Percentiles rank a stretch among this genome's conserved stretches.
These are phyloP conservation scores for Galeruca laticollis DNA, from an alignment of 2,888 invertebrate genomes.

Conservation along the genomic window DNA sequence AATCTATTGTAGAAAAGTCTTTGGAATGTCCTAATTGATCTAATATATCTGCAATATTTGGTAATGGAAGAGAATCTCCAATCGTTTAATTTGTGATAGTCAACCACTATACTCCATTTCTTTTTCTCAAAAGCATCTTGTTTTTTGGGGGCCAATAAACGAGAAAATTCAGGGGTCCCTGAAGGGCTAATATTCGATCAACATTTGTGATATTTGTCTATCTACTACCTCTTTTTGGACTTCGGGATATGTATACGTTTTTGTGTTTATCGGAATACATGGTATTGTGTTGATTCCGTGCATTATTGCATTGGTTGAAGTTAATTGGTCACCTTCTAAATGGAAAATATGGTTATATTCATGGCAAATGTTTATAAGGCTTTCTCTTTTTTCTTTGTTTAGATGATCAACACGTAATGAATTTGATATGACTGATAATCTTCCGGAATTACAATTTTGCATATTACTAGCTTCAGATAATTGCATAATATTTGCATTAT, in stretches of 20 bases:
- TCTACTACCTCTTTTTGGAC: not conserved
- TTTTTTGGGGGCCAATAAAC: constrained; percentile 53
- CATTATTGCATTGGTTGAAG: constrained; percentile 46
- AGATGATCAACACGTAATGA: constrained; percentile 43
- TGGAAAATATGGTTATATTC: constrained; percentile 51
- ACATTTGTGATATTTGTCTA: no score
- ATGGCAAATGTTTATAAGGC: constrained; percentile 46
- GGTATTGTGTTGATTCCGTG: constrained; percentile 49
- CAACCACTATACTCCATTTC: constrained; percentile 42
- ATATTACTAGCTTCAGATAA: no score
- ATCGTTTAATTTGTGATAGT: constrained; percentile 59
- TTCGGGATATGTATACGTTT: not conserved
- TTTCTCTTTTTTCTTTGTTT: constrained; percentile 51
- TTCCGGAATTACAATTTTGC: no score
- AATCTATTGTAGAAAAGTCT: constrained; percentile 61
- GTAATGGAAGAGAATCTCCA: constrained; percentile 58
- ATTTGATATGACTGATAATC: constrained; percentile 14
- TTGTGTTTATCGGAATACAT: constrained; percentile 19
- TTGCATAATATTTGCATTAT: no score
- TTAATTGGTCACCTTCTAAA: constrained; percentile 48
- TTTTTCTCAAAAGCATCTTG: constrained; percentile 43
- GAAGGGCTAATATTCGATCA: no score
- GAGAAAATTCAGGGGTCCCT: no score
- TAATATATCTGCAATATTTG: constrained; percentile 59
- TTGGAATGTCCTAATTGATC: constrained; percentile 58